phyloP scores from a whole-genome alignment of 2,113 vertebrate genomes.

The Hemiscyllium ocellatum region DNA sequence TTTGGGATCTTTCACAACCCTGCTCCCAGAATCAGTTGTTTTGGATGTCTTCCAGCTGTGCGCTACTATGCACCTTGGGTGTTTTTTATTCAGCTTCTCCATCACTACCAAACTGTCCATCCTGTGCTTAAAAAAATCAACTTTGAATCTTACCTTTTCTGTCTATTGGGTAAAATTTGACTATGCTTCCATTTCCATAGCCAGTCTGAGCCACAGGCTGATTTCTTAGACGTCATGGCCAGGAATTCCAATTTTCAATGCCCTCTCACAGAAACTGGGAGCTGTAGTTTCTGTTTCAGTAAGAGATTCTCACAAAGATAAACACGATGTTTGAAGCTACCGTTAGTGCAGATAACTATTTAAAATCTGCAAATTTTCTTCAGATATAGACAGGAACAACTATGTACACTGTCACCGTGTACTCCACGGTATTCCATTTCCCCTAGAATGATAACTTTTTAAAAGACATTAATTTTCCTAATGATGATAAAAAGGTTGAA shows the following conservation, averaged over 20 bases:
- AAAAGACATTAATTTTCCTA: neutral
- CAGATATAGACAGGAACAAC: neutral
- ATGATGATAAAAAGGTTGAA: neutral
- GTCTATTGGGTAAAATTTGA: neutral
- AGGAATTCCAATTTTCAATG: neutral
- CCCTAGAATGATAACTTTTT: neutral
- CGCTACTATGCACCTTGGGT: neutral
- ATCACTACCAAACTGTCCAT: neutral
- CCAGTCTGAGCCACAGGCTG: neutral
- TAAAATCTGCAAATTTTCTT: neutral
- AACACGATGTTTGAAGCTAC: neutral
- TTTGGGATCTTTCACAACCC: neutral
- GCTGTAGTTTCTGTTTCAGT: neutral
- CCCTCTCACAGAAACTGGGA: neutral
- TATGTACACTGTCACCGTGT: neutral
- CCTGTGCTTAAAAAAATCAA: neutral
- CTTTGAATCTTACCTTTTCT: neutral
- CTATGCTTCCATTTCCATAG: neutral
- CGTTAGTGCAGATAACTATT: neutral
- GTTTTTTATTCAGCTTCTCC: neutral
- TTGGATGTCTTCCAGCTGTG: neutral
- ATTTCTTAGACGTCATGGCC: neutral
- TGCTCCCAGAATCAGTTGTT: neutral
- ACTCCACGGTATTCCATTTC: neutral
- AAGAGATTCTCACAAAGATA: neutral